Percentiles rank a stretch among this genome's conserved stretches.
Evolutionary conservation across 2,888 invertebrate genomes (phyloP).

Genomic region (Hirtodrosophila histrioides): DNA sequence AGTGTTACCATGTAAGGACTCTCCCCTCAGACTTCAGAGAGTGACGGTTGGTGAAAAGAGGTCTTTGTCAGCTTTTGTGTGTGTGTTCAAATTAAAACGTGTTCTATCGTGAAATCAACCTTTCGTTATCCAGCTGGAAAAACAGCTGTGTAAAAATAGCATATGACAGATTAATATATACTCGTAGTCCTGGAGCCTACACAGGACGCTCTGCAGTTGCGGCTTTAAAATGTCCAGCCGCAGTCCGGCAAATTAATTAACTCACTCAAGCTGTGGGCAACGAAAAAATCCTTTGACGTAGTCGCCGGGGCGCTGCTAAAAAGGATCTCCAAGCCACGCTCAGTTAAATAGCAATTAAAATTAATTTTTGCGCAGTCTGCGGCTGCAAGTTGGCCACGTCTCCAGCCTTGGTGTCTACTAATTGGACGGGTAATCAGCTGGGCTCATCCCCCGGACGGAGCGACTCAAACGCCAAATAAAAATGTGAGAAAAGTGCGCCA

Average conservation of each 20-base stretch:
- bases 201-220: conserved; percentile 13
- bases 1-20: conserved; percentile 1
- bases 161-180: conserved; percentile 40
- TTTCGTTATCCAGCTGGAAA: conserved; percentile 51
- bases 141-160: conserved; percentile 49
- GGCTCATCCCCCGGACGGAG: conserved; percentile 5
- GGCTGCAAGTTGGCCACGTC: conserved; percentile 36
- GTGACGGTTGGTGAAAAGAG: conserved; percentile 16
- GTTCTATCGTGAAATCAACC: conserved; percentile 82
- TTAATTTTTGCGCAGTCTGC: conserved; percentile 72
- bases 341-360: conserved; percentile 77
- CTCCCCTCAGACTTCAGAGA: neutral
- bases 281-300: conserved; percentile 39
- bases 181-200: neutral
- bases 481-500: conserved; percentile 31
- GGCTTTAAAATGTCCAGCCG: conserved; percentile 34
- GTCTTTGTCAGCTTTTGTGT: conserved; percentile 23
- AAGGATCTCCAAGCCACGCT: conserved; percentile 51
- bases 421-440: conserved; percentile 66
- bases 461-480: neutral
- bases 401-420: conserved; percentile 46
- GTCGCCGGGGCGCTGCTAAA: conserved; percentile 39
- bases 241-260: conserved; percentile 53
- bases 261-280: conserved; percentile 45
- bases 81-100: conserved; percentile 81